Base-by-base conservation (phyloP, 2,888 invertebrate species). In the Nomada goodeniana region DNA sequence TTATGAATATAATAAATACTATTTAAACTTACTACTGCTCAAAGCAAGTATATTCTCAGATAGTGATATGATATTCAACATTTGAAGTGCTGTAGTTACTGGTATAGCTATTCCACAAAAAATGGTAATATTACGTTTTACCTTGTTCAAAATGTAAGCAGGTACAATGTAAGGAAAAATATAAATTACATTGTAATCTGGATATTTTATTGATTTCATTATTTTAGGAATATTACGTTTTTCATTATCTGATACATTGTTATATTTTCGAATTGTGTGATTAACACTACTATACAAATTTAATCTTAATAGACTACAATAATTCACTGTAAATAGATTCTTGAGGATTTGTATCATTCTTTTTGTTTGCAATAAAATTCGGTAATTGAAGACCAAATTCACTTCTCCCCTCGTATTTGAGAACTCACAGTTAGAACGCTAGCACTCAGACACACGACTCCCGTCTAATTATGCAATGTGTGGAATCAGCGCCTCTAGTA, bases 101-200 rank as follows among this genome's bases (percentile, higher is more conserved):
- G 89, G 85, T 29, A 80, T 10, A 36, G 23, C 11, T 5, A 5
- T 20, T 10, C 26, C 75, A 2, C 15, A 4, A 0, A 70, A 0
- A 47, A 88, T 2, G 0, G 88, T 87, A 15, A 71, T n/a, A 23
- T 64, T 59, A 11, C 61, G 26, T 64, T 91, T 91, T 3, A 67
- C 0, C 64, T 42, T 23, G 73, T 90, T 91, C 2, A 89, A 9
- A 15, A 64, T 0, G 26, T 68, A 57, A 15, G 71, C 36, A 5
- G 26, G 10, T 36, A 23, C 75, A 7, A 89, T 64, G 18, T 69
- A 47, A 0, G 90, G 83, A 47, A 88, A 87, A 2, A 50, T 67
- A 52, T 88, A 91, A 7, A 91, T 70, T 65, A 88, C 5, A 67
- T 87, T 70, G 57, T 89, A 88, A 52, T 78, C 89, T 2, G 89